Percentiles rank a stretch among this genome's conserved stretches.
Evolutionary conservation across 2,888 invertebrate species (phyloP).

Genomic region (Anticlea derivata): DNA sequence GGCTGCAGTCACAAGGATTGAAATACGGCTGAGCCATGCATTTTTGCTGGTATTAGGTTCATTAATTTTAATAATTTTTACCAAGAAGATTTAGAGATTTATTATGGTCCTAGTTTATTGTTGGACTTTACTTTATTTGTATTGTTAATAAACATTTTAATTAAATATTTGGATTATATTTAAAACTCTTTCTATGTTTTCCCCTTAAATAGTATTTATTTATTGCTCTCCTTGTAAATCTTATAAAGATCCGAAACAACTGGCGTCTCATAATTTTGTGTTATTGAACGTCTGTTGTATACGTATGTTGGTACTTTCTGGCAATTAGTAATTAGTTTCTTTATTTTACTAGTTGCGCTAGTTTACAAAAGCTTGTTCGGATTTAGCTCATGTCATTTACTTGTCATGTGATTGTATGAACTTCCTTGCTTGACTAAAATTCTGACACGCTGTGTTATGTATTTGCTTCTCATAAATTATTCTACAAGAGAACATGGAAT

Average conservation of each 20-base stretch:
- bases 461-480: background rate
- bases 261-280: conserved; percentile 4
- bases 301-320: conserved; percentile 11
- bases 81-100: too few relatives aligned
- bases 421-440: background rate
- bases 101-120: too few relatives aligned
- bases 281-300: background rate
- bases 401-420: background rate
- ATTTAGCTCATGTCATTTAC: background rate
- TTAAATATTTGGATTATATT: background rate
- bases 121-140: background rate
- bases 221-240: background rate
- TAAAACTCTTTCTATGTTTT: too few relatives aligned
- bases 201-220: background rate
- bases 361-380: background rate
- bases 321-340: conserved; percentile 10
- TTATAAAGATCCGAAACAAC: background rate
- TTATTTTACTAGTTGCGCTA: background rate
- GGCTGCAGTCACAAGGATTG: too few relatives aligned
- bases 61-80: too few relatives aligned
- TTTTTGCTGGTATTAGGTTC: too few relatives aligned
- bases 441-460: background rate
- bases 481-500: background rate
- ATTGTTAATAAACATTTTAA: background rate
- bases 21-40: too few relatives aligned